A percentile compares a stretch with the other conserved stretches of the same genome.
Conservation (phyloP, 2,797 vertebrate species). For the Glossophaga mutica region DNA sequence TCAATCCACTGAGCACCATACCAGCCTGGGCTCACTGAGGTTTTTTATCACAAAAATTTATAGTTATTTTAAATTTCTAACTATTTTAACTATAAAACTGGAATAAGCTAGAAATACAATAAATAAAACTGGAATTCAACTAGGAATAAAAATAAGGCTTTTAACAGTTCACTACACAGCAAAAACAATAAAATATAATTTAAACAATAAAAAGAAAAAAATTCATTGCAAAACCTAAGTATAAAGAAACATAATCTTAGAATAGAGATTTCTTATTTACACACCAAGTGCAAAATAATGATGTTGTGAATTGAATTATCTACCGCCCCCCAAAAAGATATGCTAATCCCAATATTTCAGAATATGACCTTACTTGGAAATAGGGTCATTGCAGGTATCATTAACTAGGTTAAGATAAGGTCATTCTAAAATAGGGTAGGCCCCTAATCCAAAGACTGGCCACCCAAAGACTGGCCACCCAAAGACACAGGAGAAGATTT, state of each 20-base stretch:
- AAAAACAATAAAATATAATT: no score
- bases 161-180: not conserved
- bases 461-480: not conserved
- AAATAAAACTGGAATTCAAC: not conserved
- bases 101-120: not conserved
- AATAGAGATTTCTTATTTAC: not conserved
- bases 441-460: not conserved
- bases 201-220: not conserved
- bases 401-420: not conserved
- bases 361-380: not conserved
- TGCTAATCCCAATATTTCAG: not conserved
- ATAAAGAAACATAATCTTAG: not conserved
- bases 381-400: not conserved
- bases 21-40: not conserved
- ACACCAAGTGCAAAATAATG: not conserved
- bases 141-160: constrained; percentile 17
- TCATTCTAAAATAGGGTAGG: not conserved
- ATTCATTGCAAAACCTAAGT: not conserved
- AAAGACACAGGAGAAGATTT: not conserved
- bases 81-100: not conserved
- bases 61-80: not conserved
- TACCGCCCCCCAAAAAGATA: not conserved
- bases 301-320: not conserved
- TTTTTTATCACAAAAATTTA: not conserved
- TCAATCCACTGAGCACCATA: no score